Conservation (phyloP, 1,140 invertebrate genomes). For the Thaumatotibia leucotreta region DNA sequence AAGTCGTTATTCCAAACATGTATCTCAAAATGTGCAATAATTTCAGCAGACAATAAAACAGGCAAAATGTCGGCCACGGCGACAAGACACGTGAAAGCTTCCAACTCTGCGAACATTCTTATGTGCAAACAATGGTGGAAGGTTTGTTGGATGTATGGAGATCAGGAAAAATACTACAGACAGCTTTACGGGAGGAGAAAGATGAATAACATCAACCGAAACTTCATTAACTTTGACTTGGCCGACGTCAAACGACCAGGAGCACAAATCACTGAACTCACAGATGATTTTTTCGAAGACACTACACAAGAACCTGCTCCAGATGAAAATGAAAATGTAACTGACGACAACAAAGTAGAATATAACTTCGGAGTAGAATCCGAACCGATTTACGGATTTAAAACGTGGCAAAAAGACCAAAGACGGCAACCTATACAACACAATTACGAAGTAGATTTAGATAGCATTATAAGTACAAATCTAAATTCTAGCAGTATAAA, state of each 20-base stretch:
- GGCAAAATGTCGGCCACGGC: slow-evolving; percentile 71
- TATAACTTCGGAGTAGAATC: slow-evolving; percentile 56
- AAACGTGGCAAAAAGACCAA: slow-evolving; percentile 66
- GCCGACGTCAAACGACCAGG: slow-evolving; percentile 56
- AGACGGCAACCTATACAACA: slow-evolving; percentile 65
- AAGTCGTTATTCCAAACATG: background rate
- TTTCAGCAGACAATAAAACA: slow-evolving; percentile 11
- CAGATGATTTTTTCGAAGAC: slow-evolving; percentile 70
- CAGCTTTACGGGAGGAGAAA: slow-evolving; percentile 84
- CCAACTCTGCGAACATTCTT: slow-evolving; percentile 81
- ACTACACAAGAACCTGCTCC: slow-evolving; percentile 51
- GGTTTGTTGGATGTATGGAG: slow-evolving; percentile 90
- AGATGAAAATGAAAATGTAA: slow-evolving; percentile 34
- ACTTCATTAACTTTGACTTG: slow-evolving; percentile 50
- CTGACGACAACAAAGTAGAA: slow-evolving; percentile 23
- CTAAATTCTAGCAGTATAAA: slow-evolving; percentile 54
- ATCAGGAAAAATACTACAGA: slow-evolving; percentile 89
- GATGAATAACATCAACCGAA: slow-evolving; percentile 58
- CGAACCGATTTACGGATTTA: slow-evolving; percentile 62
- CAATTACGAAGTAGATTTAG: slow-evolving; percentile 56
- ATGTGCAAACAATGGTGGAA: slow-evolving; percentile 93
- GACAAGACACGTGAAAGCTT: slow-evolving; percentile 70
- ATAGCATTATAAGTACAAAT: slow-evolving; percentile 47
- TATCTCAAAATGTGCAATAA: background rate
- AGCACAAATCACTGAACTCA: slow-evolving; percentile 70